Evolutionary conservation across 2,888 invertebrate genomes (phyloP).

Genomic region (Pyrochroa serraticornis): DNA sequence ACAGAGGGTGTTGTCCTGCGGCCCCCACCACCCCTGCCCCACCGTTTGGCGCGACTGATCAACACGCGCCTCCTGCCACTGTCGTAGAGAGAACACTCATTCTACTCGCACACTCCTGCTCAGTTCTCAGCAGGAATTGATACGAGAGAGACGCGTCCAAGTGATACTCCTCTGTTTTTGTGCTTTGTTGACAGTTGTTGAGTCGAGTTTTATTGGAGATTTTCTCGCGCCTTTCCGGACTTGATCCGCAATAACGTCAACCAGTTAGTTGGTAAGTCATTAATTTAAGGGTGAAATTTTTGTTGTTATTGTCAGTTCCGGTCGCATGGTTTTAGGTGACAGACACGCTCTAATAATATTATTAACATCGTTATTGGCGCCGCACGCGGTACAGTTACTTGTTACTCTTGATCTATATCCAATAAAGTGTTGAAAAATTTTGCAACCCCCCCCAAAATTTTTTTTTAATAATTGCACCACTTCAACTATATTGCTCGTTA

Average conservation of each 20-base stretch:
- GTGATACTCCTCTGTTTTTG: constrained; percentile 12
- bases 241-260: constrained; percentile 1
- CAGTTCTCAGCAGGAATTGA: constrained; percentile 12
- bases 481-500: neutral
- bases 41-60: constrained; percentile 38
- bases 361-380: constrained; percentile 37
- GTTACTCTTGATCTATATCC: constrained; percentile 37
- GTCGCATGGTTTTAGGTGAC: constrained; percentile 36
- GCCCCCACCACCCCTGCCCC: constrained; percentile 46
- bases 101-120: constrained; percentile 1
- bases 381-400: constrained; percentile 43
- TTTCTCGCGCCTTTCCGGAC: neutral
- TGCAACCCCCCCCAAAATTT: neutral
- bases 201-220: constrained; percentile 7
- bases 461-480: neutral
- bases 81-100: constrained; percentile 17
- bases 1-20: constrained; percentile 61
- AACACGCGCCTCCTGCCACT: constrained; percentile 35
- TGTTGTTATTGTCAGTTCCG: constrained; percentile 25
- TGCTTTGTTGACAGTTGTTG: constrained; percentile 22
- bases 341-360: constrained; percentile 48
- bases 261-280: constrained; percentile 36
- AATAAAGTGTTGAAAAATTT: constrained; percentile 7
- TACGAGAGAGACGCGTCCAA: constrained; percentile 11
- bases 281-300: neutral